Evolutionary conservation across 2,113 vertebrate species (phyloP).

Genomic region (Rallus limicola): DNA sequence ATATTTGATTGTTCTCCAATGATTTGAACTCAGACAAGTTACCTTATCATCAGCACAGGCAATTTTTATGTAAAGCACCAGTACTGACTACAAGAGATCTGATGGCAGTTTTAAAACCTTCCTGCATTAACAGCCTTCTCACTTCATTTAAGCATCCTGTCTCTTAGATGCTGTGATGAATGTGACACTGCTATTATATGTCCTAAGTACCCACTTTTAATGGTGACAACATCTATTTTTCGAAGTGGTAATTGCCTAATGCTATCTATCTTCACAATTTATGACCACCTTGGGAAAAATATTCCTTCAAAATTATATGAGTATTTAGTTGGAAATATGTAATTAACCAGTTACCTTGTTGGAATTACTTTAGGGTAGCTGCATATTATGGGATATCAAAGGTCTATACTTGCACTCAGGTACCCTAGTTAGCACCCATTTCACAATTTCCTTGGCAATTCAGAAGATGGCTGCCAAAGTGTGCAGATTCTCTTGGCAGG

Average conservation of each 20-base stretch:
- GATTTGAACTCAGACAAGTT: constrained; percentile 65
- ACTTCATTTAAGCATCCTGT: constrained; percentile 62
- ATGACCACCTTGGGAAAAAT: constrained; percentile 57
- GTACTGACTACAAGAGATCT: constrained; percentile 71
- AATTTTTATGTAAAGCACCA: constrained; percentile 78
- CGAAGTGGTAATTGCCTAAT: constrained; percentile 60
- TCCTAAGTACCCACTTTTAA: constrained; percentile 66
- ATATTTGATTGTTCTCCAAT: constrained; percentile 71
- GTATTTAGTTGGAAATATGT: constrained; percentile 63
- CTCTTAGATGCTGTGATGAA: constrained; percentile 62
- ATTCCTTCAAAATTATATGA: constrained; percentile 30
- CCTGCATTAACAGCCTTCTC: constrained; percentile 74
- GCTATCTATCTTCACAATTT: constrained; percentile 61
- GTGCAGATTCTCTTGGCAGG: background rate
- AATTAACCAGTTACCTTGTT: constrained; percentile 58
- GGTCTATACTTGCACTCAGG: background rate
- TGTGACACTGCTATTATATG: constrained; percentile 58
- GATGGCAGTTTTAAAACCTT: constrained; percentile 76
- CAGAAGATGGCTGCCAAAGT: background rate
- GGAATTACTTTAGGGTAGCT: constrained; percentile 54
- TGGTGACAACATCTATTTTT: constrained; percentile 66
- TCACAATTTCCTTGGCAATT: background rate
- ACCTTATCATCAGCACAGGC: constrained; percentile 61
- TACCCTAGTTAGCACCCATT: background rate
- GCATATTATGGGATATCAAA: background rate